Evolutionary conservation across 2,113 vertebrate genomes (phyloP).

Genomic region (Melozone crissalis): DNA sequence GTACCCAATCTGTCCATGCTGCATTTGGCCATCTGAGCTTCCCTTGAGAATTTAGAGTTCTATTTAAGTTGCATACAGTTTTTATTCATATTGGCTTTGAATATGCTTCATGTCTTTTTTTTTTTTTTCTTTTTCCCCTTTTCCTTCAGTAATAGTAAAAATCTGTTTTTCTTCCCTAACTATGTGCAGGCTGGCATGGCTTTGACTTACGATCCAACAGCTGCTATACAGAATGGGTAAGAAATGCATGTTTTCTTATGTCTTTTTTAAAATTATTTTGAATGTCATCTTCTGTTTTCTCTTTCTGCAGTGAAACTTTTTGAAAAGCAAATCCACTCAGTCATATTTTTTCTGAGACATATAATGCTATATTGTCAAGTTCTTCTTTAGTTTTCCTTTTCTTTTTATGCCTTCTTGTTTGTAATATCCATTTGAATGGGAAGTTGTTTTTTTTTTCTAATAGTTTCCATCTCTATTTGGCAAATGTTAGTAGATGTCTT

Average conservation of each 20-base stretch:
- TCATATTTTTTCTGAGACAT: background rate
- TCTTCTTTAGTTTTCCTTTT: slow-evolving; percentile 32
- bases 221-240: slow-evolving; percentile 98
- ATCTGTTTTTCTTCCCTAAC: slow-evolving; percentile 52
- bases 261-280: background rate
- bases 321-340: background rate
- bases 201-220: slow-evolving; percentile 92
- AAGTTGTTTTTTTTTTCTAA: slow-evolving; percentile 41
- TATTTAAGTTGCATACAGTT: background rate
- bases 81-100: background rate
- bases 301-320: background rate
- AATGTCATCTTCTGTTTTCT: slow-evolving; percentile 21
- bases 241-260: slow-evolving; percentile 59
- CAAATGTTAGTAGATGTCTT: background rate
- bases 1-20: background rate
- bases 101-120: background rate
- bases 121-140: background rate
- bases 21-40: slow-evolving; percentile 12
- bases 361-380: background rate
- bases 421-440: background rate
- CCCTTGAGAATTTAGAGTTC: background rate
- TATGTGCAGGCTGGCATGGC: slow-evolving; percentile 91
- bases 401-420: slow-evolving; percentile 28
- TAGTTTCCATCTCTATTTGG: slow-evolving; percentile 38
- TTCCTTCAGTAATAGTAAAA: slow-evolving; percentile 41